Evolutionary conservation across 64 coral and sea anemone species (phyloP), one percentile per base, ranked within the genome.

Genomic region (Anthopleura sola): DNA sequence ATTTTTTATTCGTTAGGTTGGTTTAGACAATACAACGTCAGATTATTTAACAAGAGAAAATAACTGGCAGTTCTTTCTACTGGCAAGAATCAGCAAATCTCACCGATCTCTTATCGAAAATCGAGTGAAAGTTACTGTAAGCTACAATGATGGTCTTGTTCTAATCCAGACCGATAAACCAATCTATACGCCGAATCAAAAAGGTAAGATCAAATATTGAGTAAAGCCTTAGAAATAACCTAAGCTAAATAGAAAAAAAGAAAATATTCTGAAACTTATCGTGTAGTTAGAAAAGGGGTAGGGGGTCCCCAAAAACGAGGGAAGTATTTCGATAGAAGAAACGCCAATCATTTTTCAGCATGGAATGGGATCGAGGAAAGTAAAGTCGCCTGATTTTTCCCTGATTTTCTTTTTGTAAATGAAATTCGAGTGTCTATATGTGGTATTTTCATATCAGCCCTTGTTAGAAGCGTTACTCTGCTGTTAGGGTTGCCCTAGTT

Each of bases 131-230:
- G 84, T 93, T 38, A n/a, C 82, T 0, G 29, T 93, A 38, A 93
- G 87, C 83, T 86, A 75, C 87, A 78, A 47, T 69, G 62, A 90
- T 71, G 79, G 93, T 39, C 49, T 92, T 37, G 81, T 84, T 5
- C 74, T 87, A 26, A 90, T 94, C 71, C 88, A 94, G 80, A 94
- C 88, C 21, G 88, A 87, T 68, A 90, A 94, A 80, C 88, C 93
- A 1, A 90, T 91, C 36, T 91, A 94, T 51, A 94, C 93, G 3
- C 85, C 85, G 23, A 79, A 78, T 21, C 92, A 87, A 58, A 62
- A 24, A 49, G 92, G 92, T 87, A 79, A 32, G 88, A 10, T n/a
- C n/a, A n/a, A 21, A 60, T 0, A 66, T n/a, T n/a, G 8, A 26
- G 4, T 44, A 8, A 44, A 44, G n/a, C 40, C 9, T 44, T 44